Percentiles rank a stretch among this genome's conserved stretches.
phyloP scores from a whole-genome alignment of 2,113 vertebrate genomes.

The Labeo catla region DNA sequence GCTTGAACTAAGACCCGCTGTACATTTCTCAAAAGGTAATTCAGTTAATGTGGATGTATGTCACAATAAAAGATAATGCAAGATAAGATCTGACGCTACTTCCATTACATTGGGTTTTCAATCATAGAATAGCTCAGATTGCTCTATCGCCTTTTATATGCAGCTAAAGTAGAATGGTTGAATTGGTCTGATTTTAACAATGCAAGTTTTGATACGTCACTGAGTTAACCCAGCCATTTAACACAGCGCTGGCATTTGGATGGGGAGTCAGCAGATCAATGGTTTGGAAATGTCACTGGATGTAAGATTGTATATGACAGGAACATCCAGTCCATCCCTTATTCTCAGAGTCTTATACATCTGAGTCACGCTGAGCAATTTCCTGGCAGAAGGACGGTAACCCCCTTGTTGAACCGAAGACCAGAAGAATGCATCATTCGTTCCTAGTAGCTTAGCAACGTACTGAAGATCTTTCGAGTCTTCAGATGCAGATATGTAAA shows the following conservation, averaged over 20 bases:
- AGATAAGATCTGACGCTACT: not conserved
- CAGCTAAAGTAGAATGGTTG: slow-evolving; percentile 6
- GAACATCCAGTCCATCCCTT: slow-evolving; percentile 38
- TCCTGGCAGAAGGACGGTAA: not conserved
- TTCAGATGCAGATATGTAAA: slow-evolving; percentile 26
- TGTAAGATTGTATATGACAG: slow-evolving; percentile 47
- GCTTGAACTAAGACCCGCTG: too few species aligned
- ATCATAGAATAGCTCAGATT: not conserved
- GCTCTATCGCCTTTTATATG: not conserved
- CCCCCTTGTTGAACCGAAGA: not conserved
- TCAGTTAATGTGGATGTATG: not conserved
- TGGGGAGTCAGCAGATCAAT: slow-evolving; percentile 49
- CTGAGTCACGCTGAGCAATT: slow-evolving; percentile 17
- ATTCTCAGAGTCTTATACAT: not conserved
- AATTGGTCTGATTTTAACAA: slow-evolving; percentile 16
- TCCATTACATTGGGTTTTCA: not conserved
- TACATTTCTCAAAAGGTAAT: too few species aligned
- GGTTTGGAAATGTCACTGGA: slow-evolving; percentile 53
- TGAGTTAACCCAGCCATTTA: slow-evolving; percentile 54
- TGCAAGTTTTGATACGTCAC: slow-evolving; percentile 33
- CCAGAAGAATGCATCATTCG: not conserved
- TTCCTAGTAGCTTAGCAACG: slow-evolving; percentile 37
- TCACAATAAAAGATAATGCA: not conserved
- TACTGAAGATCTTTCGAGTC: slow-evolving; percentile 8
- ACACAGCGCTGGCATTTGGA: slow-evolving; percentile 55